Base-by-base conservation (phyloP, 2,888 invertebrate species). In the Andrena flavipes region DNA sequence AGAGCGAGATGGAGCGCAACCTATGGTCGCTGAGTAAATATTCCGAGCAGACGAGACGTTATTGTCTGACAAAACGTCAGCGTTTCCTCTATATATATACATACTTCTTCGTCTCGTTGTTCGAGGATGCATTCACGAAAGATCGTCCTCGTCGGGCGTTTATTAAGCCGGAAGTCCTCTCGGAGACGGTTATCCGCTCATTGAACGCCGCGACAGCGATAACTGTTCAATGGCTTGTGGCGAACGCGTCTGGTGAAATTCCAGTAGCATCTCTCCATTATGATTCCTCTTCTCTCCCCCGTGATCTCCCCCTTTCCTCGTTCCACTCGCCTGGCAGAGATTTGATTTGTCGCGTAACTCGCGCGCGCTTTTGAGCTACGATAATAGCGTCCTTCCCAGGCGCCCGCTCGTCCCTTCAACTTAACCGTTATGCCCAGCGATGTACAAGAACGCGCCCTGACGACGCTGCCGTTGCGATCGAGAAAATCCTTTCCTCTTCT, bases 341-440 rank as follows among this genome's bases (percentile, higher is more conserved):
- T 91, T 91, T 92, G 92, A 92, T 92, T 92, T 91, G 92, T 92
- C 90, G 91, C 90, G 79, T 79, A 85, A 89, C 48, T 85, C 83
- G 84, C 88, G 82, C 87, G 88, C 85, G 88, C 87, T 89, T 90
- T 86, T 91, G 90, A 91, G 88, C 87, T 88, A 90, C 90, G 89
- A 88, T 92, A 92, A 92, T 91, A 84, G 90, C 87, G 84, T 87
- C 88, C 85, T 83, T 89, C 82, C 23, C 89, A 86, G 85, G 86
- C 91, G 87, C 84, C 85, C 90, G 88, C 86, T 85, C 89, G 87
- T 90, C 89, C 87, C 88, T 85, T 84, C 86, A 87, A 87, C 87
- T 91, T 91, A 89, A 89, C 86, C 91, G 86, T 84, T 79, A 81
- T 87, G 87, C 84, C 87, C 88, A 85, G 87, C 89, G 87, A 89